phyloP scores from a whole-genome alignment of 2,888 invertebrate species.

The Zaprionus obscuricornis region DNA sequence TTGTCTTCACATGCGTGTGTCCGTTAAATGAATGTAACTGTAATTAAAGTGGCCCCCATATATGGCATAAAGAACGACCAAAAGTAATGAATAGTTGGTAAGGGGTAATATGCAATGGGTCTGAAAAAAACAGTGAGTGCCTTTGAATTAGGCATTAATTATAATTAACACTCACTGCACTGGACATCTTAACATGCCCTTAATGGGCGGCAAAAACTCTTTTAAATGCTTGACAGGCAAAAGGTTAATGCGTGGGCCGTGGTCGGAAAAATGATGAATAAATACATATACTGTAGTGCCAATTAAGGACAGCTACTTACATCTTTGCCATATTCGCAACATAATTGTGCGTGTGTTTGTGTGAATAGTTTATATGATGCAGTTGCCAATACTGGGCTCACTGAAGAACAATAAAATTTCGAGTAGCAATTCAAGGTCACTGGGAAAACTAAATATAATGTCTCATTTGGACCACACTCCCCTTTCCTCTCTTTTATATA shows the following conservation, averaged over 20 bases:
- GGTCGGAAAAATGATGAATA: slow-evolving; percentile 45
- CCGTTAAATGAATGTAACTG: slow-evolving; percentile 46
- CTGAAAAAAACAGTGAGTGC: slow-evolving; percentile 21
- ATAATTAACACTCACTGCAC: slow-evolving; percentile 50
- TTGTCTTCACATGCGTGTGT: slow-evolving; percentile 27
- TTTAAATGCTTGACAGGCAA: slow-evolving; percentile 27
- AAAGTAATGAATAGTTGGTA: too few relatives aligned
- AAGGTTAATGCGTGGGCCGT: slow-evolving; percentile 59
- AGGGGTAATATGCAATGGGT: slow-evolving; percentile 12
- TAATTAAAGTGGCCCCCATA: slow-evolving; percentile 58
- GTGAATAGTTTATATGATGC: slow-evolving; percentile 7
- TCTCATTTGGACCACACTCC: slow-evolving; percentile 2
- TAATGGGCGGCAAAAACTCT: slow-evolving; percentile 46
- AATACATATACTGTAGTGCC: slow-evolving; percentile 45
- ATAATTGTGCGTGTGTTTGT: slow-evolving; percentile 20
- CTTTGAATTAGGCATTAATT: slow-evolving; percentile 61
- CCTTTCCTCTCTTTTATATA: neutral
- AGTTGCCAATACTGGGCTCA: slow-evolving; percentile 33
- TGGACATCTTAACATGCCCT: slow-evolving; percentile 24
- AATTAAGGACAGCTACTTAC: slow-evolving; percentile 61
- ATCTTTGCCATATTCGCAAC: slow-evolving; percentile 56
- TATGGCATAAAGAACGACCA: slow-evolving; percentile 15
- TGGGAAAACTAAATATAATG: neutral
- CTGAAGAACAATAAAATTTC: slow-evolving; percentile 22
- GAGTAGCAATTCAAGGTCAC: slow-evolving; percentile 52